Conservation (phyloP, 2,797 vertebrate genomes). For the Phoxinus dragarum region DNA sequence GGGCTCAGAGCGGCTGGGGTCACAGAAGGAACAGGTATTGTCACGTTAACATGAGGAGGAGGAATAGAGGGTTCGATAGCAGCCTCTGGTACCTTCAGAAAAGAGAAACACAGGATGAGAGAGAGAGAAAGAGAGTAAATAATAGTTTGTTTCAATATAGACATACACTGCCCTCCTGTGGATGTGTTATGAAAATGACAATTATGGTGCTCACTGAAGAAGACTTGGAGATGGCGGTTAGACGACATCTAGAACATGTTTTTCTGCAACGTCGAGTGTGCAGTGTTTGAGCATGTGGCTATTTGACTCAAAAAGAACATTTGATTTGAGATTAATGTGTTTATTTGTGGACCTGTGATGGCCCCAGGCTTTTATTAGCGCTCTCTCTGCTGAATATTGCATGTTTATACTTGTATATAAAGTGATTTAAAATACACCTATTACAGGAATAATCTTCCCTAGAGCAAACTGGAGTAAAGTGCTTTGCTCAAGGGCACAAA, state of each 20-base stretch:
- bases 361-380: background rate
- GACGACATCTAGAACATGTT: background rate
- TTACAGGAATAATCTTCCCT: conserved; percentile 9
- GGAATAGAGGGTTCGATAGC: conserved; percentile 59
- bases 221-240: background rate
- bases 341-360: conserved; percentile 6
- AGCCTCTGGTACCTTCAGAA: conserved; percentile 72
- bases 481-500: conserved; percentile 25
- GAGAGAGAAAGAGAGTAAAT: conserved; percentile 17
- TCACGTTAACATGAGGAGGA: conserved; percentile 37
- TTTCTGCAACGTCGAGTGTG: background rate
- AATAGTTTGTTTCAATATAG: conserved; percentile 53
- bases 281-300: background rate
- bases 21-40: conserved; percentile 54
- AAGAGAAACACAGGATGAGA: conserved; percentile 13
- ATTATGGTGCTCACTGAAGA: background rate
- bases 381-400: conserved; percentile 9
- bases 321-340: background rate
- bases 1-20: conserved; percentile 64
- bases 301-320: background rate
- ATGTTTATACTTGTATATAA: conserved; percentile 15
- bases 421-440: conserved; percentile 5
- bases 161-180: conserved; percentile 74
- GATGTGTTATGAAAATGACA: conserved; percentile 48
- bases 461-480: conserved; percentile 11